phyloP scores from a whole-genome alignment of 2,888 invertebrate species.

The Omphaloscelis lunosa region DNA sequence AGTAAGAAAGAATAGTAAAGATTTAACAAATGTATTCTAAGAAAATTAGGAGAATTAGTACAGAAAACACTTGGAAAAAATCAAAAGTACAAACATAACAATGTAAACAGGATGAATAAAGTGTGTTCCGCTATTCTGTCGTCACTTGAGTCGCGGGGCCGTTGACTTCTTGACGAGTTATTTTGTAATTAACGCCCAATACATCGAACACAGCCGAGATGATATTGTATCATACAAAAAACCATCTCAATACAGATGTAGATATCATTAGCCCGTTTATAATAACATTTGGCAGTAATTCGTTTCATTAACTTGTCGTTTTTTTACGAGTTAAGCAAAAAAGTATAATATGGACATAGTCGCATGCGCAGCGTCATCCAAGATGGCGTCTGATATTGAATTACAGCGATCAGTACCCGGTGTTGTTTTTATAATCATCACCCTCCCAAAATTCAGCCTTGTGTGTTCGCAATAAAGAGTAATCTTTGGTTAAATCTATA shows the following conservation, averaged over 20 bases:
- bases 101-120: conserved; percentile 66
- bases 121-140: conserved; percentile 67
- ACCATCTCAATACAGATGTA: conserved; percentile 69
- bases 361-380: conserved; percentile 68
- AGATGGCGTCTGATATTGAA: conserved; percentile 78
- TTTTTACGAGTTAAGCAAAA: conserved; percentile 68
- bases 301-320: conserved; percentile 70
- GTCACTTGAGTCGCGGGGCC: conserved; percentile 73
- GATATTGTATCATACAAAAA: conserved; percentile 71
- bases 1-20: conserved; percentile 17
- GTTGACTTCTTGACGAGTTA: conserved; percentile 77
- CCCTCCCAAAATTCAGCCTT: conserved; percentile 63
- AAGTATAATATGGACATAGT: conserved; percentile 64
- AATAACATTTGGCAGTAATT: conserved; percentile 71
- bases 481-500: conserved; percentile 62
- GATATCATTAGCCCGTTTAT: conserved; percentile 70
- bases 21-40: conserved; percentile 18
- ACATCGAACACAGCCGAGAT: conserved; percentile 70
- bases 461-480: conserved; percentile 63
- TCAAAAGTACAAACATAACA: conserved; percentile 60
- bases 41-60: conserved; percentile 43
- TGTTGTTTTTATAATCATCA: conserved; percentile 58
- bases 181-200: conserved; percentile 82
- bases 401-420: conserved; percentile 67
- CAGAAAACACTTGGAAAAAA: conserved; percentile 54